A percentile compares a stretch with the other conserved stretches of the same genome.
These are phyloP conservation scores for Silurus aristotelis DNA, from an alignment of 2,797 vertebrate species.

Conservation along the genomic window DNA sequence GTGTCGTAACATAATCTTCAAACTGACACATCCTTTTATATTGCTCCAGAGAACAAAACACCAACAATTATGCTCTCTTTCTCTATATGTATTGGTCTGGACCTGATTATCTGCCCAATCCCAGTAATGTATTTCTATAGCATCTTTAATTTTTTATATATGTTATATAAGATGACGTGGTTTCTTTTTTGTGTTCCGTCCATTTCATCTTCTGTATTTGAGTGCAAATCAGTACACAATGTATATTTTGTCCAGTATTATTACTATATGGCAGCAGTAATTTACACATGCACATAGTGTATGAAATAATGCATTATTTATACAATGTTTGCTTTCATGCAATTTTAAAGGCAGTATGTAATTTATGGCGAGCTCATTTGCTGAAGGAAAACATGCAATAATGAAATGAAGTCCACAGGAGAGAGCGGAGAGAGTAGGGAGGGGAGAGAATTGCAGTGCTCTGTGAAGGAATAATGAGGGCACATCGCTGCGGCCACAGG, in stretches of 20 bases:
- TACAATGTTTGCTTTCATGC: slow-evolving; percentile 17
- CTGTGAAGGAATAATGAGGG: slow-evolving; percentile 37
- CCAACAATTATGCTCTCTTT: not conserved
- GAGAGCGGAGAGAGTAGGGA: not conserved
- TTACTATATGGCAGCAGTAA: slow-evolving; percentile 13
- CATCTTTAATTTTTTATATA: not conserved
- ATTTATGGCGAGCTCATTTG: slow-evolving; percentile 5
- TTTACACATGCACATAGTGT: not conserved
- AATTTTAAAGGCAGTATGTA: slow-evolving; percentile 5
- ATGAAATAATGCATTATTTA: not conserved
- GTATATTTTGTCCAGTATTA: not conserved
- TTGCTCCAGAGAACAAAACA: not conserved
- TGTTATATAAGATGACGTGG: not conserved
- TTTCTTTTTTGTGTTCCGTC: not conserved
- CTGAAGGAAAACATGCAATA: not conserved
- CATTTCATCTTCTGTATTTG: not conserved
- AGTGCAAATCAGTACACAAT: not conserved
- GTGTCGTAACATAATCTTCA: not conserved
- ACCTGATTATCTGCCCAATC: not conserved
- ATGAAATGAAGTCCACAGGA: not conserved
- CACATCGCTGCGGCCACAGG: slow-evolving; percentile 13
- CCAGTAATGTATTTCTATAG: not conserved
- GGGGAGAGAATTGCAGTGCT: not conserved
- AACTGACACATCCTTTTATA: not conserved
- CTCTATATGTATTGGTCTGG: not conserved